Base-by-base conservation (phyloP, 2,797 vertebrate genomes). In the Pseudochromis fuscus region DNA sequence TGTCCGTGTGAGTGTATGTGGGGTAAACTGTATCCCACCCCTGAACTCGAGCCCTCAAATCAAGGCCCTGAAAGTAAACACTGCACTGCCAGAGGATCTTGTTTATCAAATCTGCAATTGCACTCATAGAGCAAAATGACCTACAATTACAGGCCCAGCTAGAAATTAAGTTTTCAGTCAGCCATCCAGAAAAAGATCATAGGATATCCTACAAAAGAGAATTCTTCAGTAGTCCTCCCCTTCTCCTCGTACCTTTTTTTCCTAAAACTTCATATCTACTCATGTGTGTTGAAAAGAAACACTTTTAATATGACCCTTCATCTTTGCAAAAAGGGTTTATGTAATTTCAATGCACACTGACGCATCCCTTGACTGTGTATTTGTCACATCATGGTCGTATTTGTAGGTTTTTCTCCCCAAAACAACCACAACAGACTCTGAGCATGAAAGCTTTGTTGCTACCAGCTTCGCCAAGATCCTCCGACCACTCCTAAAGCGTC, bases 101-200 rank as follows among this genome's bases (percentile, higher is more conserved):
- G 93, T 90, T 92, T 93, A 93, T 92, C 72, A 87, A 94, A 94
- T 92, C 94, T 94, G 83, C 94, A 83, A 95, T 95, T 94, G 94
- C 94, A 94, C 93, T 96, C 95, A 95, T 93, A 93, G 94, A 87
- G 94, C 94, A 92, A 96, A 96, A 96, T 96, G 93, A 94, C 95
- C 95, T 95, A 94, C 94, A 96, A 96, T 96, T 96, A 96, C 94
- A 94, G 94, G 93, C 91, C 92, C 94, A 94, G 93, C 93, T 95
- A 95, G 93, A 94, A 94, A 96, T 96, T 95, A 96, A 94, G 94
- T 94, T 94, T 93, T 95, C 81, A 94, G 93, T 94, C 93, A 93
- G 84, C 89, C 81, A 91, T 95, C 92, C 93, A 93, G 92, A 84
- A 91, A 94, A 88, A 94, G 93, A 95, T 96, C 94, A 95, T 89